A percentile compares a stretch with the other conserved stretches of the same genome.
Evolutionary conservation across 2,113 vertebrate genomes (phyloP).

Genomic region (Oenanthe melanoleuca): DNA sequence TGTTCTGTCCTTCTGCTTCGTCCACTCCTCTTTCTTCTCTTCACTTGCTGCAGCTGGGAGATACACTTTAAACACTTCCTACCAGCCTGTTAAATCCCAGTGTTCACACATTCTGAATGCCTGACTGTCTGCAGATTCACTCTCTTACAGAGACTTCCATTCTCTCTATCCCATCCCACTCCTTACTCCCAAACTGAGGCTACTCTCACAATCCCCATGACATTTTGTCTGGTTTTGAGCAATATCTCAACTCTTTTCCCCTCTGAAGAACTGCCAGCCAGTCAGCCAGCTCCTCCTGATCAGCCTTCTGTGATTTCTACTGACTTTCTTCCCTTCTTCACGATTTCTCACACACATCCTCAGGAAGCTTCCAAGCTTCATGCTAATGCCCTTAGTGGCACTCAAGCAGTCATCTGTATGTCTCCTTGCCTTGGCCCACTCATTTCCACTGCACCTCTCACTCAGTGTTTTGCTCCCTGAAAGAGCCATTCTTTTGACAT

Average conservation of each 20-base stretch:
- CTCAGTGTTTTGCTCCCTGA: background rate
- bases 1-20: background rate
- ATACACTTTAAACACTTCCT: background rate
- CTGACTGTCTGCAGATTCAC: background rate
- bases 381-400: background rate
- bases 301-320: background rate
- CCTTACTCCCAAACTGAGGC: background rate
- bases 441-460: background rate
- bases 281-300: background rate
- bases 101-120: background rate
- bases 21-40: background rate
- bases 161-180: background rate
- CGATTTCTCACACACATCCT: background rate
- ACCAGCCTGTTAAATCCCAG: background rate
- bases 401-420: background rate
- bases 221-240: background rate
- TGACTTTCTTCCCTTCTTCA: background rate
- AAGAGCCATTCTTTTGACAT: background rate
- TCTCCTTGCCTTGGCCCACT: background rate
- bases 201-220: background rate
- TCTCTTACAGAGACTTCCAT: background rate
- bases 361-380: background rate
- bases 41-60: background rate
- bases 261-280: background rate
- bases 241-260: background rate